Base-by-base conservation (phyloP, 2,113 vertebrate genomes). In the Perca flavescens region DNA sequence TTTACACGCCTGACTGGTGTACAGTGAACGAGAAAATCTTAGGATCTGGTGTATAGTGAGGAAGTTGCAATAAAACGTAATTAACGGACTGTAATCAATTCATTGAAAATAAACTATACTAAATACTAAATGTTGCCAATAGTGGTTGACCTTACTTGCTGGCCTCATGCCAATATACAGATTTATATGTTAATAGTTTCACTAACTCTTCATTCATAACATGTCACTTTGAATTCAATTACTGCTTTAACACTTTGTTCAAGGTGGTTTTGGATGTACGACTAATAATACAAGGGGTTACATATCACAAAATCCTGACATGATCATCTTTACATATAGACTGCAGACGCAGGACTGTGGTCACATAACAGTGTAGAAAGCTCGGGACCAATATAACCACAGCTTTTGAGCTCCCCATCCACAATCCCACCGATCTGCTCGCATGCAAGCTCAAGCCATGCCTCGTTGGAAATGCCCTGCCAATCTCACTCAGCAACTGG, bases 361-460 rank as follows among this genome's bases (percentile, higher is more conserved):
- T 85, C 76, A 64, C 77, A 86, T 85, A 85, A 87, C 49, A 43
- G 52, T 60, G 78, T 69, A 73, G 73, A 87, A 90, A 89, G 77
- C 80, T 61, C 11, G n/a, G 17, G 81, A 92, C 89, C 46, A 16
- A 90, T 88, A 90, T 90, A 89, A 90, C 84, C 56, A 79, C 70
- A 86, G 83, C 80, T 74, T 88, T 84, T 79, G 70, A 84, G 80
- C 75, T 76, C 73, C 77, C 52, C 49, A 1, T 49, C 36, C 63
- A 53, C 77, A 91, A 80, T 88, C 79, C 87, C 78, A 87, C 81
- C 73, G 43, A 79, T 85, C 74, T 84, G 73, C 73, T 93, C 47
- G 61, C 87, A 92, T 90, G 89, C 92, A 82, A 88, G 46, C 80
- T 79, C 58, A 90, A 90, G 90, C 80, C 91, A 92, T 92, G 88